Evolutionary conservation across 2,888 invertebrate genomes (phyloP).

Genomic region (Hyposoter dolosus): DNA sequence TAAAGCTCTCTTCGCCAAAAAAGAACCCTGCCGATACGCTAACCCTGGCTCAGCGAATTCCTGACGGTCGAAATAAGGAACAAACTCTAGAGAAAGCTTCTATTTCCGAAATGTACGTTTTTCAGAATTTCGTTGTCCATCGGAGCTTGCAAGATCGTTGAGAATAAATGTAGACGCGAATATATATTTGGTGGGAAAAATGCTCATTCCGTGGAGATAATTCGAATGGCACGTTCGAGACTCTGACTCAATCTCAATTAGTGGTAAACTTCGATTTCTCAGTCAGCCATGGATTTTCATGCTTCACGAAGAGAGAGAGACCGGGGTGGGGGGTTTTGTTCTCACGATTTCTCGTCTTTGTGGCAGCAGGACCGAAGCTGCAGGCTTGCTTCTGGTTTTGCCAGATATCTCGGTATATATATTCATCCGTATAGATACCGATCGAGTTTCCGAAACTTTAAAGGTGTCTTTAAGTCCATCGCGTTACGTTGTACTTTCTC

Average conservation of each 20-base stretch:
- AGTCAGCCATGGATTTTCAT: constrained; percentile 57
- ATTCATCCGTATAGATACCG: constrained; percentile 58
- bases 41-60: constrained; percentile 73
- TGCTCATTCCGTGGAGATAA: background rate
- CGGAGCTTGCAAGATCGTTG: background rate
- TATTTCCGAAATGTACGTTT: background rate
- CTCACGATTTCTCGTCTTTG: constrained; percentile 58
- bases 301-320: constrained; percentile 7
- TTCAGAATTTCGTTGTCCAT: background rate
- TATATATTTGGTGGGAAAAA: background rate
- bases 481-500: constrained; percentile 48
- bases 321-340: constrained; percentile 29
- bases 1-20: constrained; percentile 68
- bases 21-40: constrained; percentile 59
- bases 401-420: constrained; percentile 45
- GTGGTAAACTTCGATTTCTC: constrained; percentile 67
- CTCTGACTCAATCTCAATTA: constrained; percentile 64
- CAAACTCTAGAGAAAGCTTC: background rate
- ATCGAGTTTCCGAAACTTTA: constrained; percentile 76
- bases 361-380: constrained; percentile 35
- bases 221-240: background rate
- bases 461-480: constrained; percentile 80
- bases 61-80: constrained; percentile 67
- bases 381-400: constrained; percentile 42
- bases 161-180: background rate